phyloP scores from a whole-genome alignment of 1,140 invertebrate species.

The Eurosta solidaginis region DNA sequence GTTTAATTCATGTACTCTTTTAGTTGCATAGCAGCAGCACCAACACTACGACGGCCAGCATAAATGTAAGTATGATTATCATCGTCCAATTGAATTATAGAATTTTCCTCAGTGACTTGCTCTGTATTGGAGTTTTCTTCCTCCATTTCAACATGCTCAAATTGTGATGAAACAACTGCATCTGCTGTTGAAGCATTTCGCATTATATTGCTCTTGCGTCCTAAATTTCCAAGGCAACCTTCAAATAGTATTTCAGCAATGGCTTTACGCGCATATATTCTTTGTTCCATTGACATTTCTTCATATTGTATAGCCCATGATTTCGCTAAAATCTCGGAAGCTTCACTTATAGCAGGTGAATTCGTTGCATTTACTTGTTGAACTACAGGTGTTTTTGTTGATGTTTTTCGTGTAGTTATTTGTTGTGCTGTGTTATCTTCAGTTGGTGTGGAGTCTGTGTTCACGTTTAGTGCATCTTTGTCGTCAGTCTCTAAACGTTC shows the following conservation, averaged over 20 bases:
- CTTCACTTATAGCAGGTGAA: conserved; percentile 40
- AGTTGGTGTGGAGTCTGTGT: too few species aligned
- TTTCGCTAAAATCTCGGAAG: conserved; percentile 47
- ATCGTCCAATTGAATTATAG: not conserved
- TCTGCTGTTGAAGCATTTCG: not conserved
- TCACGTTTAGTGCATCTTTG: too few species aligned
- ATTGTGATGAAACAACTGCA: not conserved
- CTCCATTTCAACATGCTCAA: not conserved
- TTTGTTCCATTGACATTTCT: conserved; percentile 47
- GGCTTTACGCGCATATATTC: conserved; percentile 51
- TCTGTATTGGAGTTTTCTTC: not conserved
- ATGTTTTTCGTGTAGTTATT: too few species aligned
- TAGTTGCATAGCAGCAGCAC: not conserved
- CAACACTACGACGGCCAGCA: too few species aligned
- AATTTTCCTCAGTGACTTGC: not conserved
- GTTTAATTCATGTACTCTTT: not conserved
- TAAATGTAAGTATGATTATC: not conserved
- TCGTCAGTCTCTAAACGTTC: too few species aligned
- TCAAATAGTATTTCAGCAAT: conserved; percentile 54
- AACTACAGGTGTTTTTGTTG: not conserved
- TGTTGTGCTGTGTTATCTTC: too few species aligned
- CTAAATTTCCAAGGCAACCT: conserved; percentile 54
- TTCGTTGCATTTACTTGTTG: not conserved
- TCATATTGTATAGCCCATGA: conserved; percentile 56
- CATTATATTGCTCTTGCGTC: not conserved